These are phyloP conservation scores for Pristionchus mayeri DNA, from an alignment of 2,888 invertebrate species.

Conservation along the genomic window DNA sequence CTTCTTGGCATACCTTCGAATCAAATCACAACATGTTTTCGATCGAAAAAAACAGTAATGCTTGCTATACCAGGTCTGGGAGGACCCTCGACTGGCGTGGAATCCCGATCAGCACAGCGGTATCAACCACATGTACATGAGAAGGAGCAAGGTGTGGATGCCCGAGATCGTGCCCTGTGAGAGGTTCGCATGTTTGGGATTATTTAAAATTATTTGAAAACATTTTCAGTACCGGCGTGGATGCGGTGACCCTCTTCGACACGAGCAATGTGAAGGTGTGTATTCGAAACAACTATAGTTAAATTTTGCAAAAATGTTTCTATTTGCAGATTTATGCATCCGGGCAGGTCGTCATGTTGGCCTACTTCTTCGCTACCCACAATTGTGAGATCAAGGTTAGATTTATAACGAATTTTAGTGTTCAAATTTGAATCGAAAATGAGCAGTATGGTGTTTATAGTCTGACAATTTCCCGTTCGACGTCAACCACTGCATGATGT, in stretches of 20 bases:
- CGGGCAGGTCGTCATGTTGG: neutral
- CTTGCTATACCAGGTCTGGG: neutral
- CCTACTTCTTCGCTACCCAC: slow-evolving; percentile 16
- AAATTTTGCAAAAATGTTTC: neutral
- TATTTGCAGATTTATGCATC: neutral
- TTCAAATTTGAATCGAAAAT: neutral
- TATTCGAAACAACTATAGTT: neutral
- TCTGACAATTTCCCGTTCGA: slow-evolving; percentile 11
- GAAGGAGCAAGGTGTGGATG: neutral
- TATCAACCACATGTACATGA: slow-evolving; percentile 22
- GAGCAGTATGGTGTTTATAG: neutral
- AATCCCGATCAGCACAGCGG: neutral
- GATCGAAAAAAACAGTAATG: neutral
- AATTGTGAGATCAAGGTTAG: slow-evolving; percentile 17
- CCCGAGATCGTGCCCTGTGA: neutral
- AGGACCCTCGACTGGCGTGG: neutral
- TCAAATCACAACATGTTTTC: neutral
- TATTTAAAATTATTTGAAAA: neutral
- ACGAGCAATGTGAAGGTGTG: neutral
- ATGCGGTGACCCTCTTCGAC: neutral
- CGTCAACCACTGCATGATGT: slow-evolving; percentile 16
- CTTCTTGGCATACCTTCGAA: neutral
- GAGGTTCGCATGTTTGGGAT: neutral
- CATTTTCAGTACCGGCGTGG: neutral
- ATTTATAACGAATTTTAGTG: too few species aligned